Evolutionary conservation across 2,113 vertebrate species (phyloP).

Genomic region (Nannobrachium achirus): DNA sequence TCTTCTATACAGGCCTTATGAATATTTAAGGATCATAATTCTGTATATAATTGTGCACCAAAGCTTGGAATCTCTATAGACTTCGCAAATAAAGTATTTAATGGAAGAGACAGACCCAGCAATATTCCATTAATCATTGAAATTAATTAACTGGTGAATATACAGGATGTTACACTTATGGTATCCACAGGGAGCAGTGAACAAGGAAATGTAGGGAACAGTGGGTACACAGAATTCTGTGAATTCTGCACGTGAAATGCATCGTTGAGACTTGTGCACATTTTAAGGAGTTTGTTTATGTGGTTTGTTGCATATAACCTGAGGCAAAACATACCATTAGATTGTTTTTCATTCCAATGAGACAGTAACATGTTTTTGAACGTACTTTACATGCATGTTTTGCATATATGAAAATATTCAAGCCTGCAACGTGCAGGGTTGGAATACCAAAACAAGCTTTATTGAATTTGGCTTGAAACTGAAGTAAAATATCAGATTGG

Average conservation of each 20-base stretch:
- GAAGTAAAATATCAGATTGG: slow-evolving; percentile 15
- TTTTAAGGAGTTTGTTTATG: slow-evolving; percentile 18
- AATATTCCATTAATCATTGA: slow-evolving; percentile 75
- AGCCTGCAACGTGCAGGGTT: neutral
- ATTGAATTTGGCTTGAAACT: neutral
- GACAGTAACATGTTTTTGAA: neutral
- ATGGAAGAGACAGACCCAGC: slow-evolving; percentile 63
- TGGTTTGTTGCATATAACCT: slow-evolving; percentile 12
- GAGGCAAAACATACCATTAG: slow-evolving; percentile 10
- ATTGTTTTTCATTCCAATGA: slow-evolving; percentile 7
- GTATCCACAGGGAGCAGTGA: slow-evolving; percentile 56
- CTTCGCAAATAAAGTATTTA: slow-evolving; percentile 72
- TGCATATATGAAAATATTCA: neutral
- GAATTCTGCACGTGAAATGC: slow-evolving; percentile 44
- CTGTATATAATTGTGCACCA: slow-evolving; percentile 75
- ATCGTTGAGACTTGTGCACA: slow-evolving; percentile 39
- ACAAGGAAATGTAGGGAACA: slow-evolving; percentile 38
- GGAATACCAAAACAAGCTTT: neutral
- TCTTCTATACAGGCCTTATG: slow-evolving; percentile 76
- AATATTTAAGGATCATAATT: slow-evolving; percentile 78
- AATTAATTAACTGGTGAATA: slow-evolving; percentile 75
- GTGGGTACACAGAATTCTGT: slow-evolving; percentile 48
- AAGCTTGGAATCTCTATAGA: slow-evolving; percentile 68
- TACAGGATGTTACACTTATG: slow-evolving; percentile 68
- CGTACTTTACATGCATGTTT: slow-evolving; percentile 13